Evolutionary conservation across 2,113 vertebrate genomes (phyloP).

Genomic region (Mellivora capensis): DNA sequence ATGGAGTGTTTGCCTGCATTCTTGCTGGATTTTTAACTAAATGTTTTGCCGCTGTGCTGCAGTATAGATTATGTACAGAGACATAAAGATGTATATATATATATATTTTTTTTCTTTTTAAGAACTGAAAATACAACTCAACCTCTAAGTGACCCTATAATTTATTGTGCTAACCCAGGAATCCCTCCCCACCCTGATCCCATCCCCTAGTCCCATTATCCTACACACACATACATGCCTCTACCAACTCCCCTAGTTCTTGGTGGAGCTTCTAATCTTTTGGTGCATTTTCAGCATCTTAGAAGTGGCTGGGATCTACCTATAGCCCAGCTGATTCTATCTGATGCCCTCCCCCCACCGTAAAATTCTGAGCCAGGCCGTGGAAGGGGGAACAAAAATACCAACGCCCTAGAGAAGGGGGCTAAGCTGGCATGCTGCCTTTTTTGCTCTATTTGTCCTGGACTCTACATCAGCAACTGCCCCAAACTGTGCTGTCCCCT

Average conservation of each 20-base stretch:
- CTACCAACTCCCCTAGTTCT: constrained; percentile 65
- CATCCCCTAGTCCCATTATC: not conserved
- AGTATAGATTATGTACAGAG: constrained; percentile 68
- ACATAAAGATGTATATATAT: constrained; percentile 49
- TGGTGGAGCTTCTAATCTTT: constrained; percentile 65
- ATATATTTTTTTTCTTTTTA: constrained; percentile 40
- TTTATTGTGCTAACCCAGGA: constrained; percentile 68
- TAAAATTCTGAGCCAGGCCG: constrained; percentile 65
- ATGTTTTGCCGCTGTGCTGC: constrained; percentile 66
- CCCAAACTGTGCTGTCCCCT: not conserved
- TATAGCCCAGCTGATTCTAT: constrained; percentile 47
- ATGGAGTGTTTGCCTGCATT: constrained; percentile 55
- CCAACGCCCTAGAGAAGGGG: constrained; percentile 48
- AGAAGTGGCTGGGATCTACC: constrained; percentile 29
- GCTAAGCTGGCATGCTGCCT: constrained; percentile 54
- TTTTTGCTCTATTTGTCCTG: constrained; percentile 59
- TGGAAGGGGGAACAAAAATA: constrained; percentile 59
- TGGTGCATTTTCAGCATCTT: constrained; percentile 70
- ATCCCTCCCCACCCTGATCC: not conserved
- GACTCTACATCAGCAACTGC: constrained; percentile 60
- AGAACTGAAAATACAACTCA: constrained; percentile 72
- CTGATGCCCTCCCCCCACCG: not conserved
- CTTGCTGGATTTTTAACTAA: constrained; percentile 62
- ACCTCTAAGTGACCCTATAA: constrained; percentile 71
- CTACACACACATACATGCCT: constrained; percentile 20